phyloP scores from a whole-genome alignment of 1,140 invertebrate species.

The Drosophila sucinea region DNA sequence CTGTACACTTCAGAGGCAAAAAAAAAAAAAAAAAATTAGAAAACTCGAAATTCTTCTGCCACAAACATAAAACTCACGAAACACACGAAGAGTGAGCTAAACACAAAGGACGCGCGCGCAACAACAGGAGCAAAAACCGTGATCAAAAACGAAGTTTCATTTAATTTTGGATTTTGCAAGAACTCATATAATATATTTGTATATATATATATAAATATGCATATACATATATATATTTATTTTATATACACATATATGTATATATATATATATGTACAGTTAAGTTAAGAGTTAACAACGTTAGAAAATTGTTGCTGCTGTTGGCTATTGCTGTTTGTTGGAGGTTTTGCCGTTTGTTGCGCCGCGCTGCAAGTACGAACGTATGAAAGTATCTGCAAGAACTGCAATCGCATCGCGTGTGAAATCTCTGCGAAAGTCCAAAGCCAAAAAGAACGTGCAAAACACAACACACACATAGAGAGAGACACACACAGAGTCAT shows the following conservation, averaged over 20 bases:
- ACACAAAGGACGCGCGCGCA: conserved; percentile 47
- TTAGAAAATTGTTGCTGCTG: neutral
- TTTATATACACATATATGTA: neutral
- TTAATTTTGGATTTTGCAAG: conserved; percentile 11
- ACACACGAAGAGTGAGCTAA: conserved; percentile 17
- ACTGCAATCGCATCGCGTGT: conserved; percentile 83
- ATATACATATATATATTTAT: neutral
- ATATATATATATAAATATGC: neutral
- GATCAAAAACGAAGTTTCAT: conserved; percentile 5
- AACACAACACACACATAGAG: conserved; percentile 53
- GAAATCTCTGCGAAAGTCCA: conserved; percentile 83
- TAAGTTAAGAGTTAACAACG: neutral
- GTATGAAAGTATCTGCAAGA: conserved; percentile 83
- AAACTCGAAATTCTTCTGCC: conserved; percentile 27
- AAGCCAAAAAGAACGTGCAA: conserved; percentile 71
- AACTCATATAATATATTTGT: neutral
- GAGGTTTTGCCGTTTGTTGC: conserved; percentile 33
- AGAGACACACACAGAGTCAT: conserved; percentile 47
- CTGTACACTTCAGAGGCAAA: too few species aligned
- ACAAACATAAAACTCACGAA: conserved; percentile 42
- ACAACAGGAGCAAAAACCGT: conserved; percentile 34
- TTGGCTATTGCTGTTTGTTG: conserved; percentile 13
- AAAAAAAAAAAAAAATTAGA: neutral
- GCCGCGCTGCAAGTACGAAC: conserved; percentile 73
- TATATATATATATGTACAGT: neutral